Evolutionary conservation across 2,113 vertebrate species (phyloP).

Genomic region (Castor canadensis): DNA sequence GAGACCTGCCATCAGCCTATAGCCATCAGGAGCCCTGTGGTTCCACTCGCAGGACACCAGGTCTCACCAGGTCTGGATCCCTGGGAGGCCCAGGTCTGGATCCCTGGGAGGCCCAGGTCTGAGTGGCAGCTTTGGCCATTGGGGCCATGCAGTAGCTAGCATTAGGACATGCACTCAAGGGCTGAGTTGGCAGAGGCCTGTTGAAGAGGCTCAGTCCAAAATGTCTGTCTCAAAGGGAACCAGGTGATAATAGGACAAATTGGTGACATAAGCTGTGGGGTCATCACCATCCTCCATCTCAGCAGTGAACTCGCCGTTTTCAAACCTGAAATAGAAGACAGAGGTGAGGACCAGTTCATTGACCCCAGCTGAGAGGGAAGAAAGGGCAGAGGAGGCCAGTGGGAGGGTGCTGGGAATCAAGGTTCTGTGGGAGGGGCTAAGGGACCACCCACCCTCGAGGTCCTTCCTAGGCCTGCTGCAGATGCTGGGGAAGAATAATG

Average conservation of each 20-base stretch:
- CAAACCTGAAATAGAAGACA: slow-evolving; percentile 86
- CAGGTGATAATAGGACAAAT: slow-evolving; percentile 97
- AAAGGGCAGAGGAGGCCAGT: not conserved
- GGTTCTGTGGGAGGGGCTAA: not conserved
- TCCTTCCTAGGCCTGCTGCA: not conserved
- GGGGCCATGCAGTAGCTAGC: not conserved
- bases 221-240: slow-evolving; percentile 98
- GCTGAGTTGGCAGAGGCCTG: not conserved
- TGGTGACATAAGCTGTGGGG: slow-evolving; percentile 95
- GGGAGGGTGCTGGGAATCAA: not conserved
- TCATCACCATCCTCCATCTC: slow-evolving; percentile 90
- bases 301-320: slow-evolving; percentile 90
- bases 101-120: not conserved
- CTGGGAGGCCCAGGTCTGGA: not conserved
- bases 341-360: not conserved
- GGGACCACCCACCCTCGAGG: accelerated
- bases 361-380: not conserved
- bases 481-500: not conserved
- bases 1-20: not conserved
- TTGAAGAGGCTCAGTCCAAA: slow-evolving; percentile 89
- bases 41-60: not conserved
- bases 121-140: not conserved
- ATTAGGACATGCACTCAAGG: slow-evolving; percentile 31
- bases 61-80: not conserved
- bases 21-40: not conserved